phyloP scores from a whole-genome alignment of 2,888 invertebrate species.

The Eueremaeus valkanovi region DNA sequence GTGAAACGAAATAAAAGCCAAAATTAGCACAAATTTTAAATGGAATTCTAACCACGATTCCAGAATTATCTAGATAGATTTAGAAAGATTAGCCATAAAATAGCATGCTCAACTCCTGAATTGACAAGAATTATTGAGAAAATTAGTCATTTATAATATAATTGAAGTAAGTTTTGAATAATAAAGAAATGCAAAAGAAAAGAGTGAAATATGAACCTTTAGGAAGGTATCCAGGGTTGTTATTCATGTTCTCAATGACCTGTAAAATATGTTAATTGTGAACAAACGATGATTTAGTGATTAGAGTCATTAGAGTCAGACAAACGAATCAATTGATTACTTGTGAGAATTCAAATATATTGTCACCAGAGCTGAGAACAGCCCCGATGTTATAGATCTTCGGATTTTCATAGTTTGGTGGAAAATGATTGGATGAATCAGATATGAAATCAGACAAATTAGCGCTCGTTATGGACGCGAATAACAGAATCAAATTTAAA shows the following conservation, averaged over 20 bases:
- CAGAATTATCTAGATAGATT: too few relatives aligned
- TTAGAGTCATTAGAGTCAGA: background rate
- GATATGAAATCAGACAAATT: background rate
- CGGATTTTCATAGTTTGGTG: constrained; percentile 56
- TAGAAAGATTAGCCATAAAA: too few relatives aligned
- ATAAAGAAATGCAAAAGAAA: too few relatives aligned
- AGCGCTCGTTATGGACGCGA: background rate
- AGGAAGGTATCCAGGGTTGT: background rate
- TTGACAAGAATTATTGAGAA: too few relatives aligned
- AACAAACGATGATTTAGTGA: too few relatives aligned
- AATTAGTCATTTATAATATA: too few relatives aligned
- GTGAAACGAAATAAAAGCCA: too few relatives aligned
- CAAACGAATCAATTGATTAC: constrained; percentile 27
- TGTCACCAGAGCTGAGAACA: constrained; percentile 76
- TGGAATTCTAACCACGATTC: too few relatives aligned
- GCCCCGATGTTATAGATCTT: constrained; percentile 82
- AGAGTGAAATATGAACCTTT: too few relatives aligned
- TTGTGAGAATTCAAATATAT: constrained; percentile 75
- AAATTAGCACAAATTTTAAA: too few relatives aligned
- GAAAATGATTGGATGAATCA: background rate
- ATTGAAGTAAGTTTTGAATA: too few relatives aligned
- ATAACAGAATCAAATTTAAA: background rate
- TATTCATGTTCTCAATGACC: background rate
- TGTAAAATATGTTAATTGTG: background rate
- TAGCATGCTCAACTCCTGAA: too few relatives aligned